Percentiles rank a stretch among this genome's conserved stretches.
Conservation (phyloP, 2,797 vertebrate genomes). For the Morelia viridis region DNA sequence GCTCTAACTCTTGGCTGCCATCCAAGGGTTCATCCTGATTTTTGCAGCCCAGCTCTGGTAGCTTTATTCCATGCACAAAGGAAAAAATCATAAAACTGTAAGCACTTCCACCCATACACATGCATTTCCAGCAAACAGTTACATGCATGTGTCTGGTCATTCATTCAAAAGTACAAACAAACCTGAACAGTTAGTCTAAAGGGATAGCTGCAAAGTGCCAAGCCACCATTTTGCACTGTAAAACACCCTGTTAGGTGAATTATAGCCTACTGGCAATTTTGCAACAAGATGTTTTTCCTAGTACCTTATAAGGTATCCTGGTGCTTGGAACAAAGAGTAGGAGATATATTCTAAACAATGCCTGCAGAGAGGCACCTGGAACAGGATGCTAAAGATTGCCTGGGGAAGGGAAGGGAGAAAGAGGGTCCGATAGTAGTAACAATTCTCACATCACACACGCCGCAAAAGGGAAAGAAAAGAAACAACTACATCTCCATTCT, state of each 20-base stretch:
- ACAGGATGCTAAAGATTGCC: not conserved
- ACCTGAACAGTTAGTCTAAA: too few relatives aligned
- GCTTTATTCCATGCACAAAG: too few relatives aligned
- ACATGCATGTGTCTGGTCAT: too few relatives aligned
- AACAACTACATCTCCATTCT: not conserved
- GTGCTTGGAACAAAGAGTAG: not conserved
- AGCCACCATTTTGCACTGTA: not conserved
- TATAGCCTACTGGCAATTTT: not conserved
- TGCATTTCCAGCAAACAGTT: too few relatives aligned
- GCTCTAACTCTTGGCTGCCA: too few relatives aligned
- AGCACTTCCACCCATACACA: too few relatives aligned
- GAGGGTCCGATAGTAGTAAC: not conserved
- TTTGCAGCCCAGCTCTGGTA: too few relatives aligned
- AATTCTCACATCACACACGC: not conserved
- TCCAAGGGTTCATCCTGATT: too few relatives aligned
- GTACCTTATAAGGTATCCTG: not conserved
- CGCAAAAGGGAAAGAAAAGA: not conserved
- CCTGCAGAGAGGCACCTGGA: not conserved
- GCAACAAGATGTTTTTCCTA: not conserved
- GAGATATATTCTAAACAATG: not conserved
- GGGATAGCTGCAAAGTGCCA: too few relatives aligned
- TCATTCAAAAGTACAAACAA: too few relatives aligned
- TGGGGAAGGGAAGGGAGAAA: not conserved
- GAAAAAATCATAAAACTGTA: too few relatives aligned
- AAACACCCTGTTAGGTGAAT: not conserved